Evolutionary conservation across 2,797 vertebrate species (phyloP), one percentile per base, ranked within the genome.

Genomic region (Distichodus sexfasciatus): DNA sequence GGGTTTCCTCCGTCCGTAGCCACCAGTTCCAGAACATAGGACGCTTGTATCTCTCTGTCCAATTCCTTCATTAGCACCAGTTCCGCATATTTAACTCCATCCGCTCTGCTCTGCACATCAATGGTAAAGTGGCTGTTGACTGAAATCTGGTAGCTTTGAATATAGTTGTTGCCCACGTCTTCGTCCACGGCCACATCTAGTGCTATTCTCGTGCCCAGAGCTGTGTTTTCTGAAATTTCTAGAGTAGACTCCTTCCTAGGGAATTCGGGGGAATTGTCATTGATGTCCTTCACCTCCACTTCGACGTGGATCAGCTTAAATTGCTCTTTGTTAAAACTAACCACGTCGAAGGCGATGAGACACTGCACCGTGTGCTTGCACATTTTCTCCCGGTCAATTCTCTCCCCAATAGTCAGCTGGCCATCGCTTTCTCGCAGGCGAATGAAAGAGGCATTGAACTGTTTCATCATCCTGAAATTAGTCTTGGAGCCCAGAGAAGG

Each of bases 241-340:
- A 97, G 87, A 0, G 86, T 82, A 63, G 94, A 93, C 82, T 96
- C 93, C 71, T 91, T 86, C 3, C 88, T 88, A 64, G 94, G 92
- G 64, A 98, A 99, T 83, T 86, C 92, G 0, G 94, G 97, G 17
- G 93, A 90, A 53, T 98, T 94, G 89, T 99, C 95, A 36, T 99
- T 98, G 72, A 97, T 92, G 89, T 98, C 95, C 59, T 92, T 94
- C 90, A 99, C 94, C 91, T 98, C 94, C 86, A 99, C 92, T 87
- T 98, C 97, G 74, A 99, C 94, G 80, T 97, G 96, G 63, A 99
- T 88, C 77, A 97, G 91, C 73, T 93, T 93, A 85, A 95, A 96
- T 65, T 94, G 94, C 86, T 95, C 94, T 66, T 91, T 91, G 23
- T 92, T 94, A 84, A 96, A 93, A 79, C 94, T 95, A 84, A 99